A percentile compares a stretch with the other conserved stretches of the same genome.
Evolutionary conservation across 2,113 vertebrate genomes (phyloP).

Genomic region (Eptesicus fuscus): DNA sequence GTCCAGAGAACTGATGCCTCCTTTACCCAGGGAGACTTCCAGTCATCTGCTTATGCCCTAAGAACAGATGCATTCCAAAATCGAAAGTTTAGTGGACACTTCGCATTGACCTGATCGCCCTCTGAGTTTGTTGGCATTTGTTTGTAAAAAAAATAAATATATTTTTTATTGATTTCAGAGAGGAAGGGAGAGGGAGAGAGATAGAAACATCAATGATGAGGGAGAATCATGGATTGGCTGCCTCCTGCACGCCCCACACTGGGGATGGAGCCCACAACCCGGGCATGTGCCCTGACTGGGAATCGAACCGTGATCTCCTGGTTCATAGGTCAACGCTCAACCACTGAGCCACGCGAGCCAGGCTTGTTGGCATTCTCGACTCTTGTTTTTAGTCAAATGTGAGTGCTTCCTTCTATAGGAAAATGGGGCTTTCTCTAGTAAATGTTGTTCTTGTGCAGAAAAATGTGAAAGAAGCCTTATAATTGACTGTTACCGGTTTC

Average conservation of each 20-base stretch:
- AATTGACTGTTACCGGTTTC: neutral
- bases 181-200: too few species aligned
- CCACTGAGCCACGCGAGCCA: too few species aligned
- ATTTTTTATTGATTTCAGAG: too few species aligned
- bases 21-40: neutral
- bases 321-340: too few species aligned
- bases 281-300: too few species aligned
- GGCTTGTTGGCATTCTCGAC: constrained; percentile 12
- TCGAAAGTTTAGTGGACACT: neutral
- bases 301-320: too few species aligned
- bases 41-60: neutral
- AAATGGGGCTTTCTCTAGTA: constrained; percentile 14
- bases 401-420: neutral
- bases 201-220: too few species aligned
- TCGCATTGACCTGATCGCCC: neutral
- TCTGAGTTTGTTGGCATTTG: constrained; percentile 33
- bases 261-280: too few species aligned
- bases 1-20: neutral
- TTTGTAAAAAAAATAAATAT: too few species aligned
- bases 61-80: constrained; percentile 11
- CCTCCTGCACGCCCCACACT: too few species aligned
- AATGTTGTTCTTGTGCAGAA: neutral
- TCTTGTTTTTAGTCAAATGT: constrained; percentile 22
- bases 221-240: too few species aligned
- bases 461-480: neutral